Base-by-base conservation (phyloP, 2,113 vertebrate species). In the Syngnathoides biaculeatus region DNA sequence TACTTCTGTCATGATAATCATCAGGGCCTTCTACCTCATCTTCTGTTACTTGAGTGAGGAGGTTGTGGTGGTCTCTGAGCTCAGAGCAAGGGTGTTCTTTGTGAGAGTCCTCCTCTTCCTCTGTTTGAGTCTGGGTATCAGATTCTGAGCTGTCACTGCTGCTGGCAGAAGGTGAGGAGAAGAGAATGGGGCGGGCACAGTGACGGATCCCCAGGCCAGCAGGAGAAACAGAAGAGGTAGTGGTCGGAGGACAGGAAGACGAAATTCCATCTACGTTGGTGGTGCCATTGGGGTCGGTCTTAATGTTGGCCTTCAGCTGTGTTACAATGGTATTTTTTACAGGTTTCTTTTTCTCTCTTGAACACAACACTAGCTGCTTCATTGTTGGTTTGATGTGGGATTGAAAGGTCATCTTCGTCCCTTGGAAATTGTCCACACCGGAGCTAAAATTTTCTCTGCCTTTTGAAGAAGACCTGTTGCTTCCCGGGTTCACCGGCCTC, bases 281-380 rank as follows among this genome's bases (percentile, higher is more conserved):
- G 55, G 86, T 91, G 39, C 91, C 89, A 45, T 92, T 92, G 5
- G 89, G 89, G 72, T 96, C 95, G 69, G 94, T 93, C 82, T 95
- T 98, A 22, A 72, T 52, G 8, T 88, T 79, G 10, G 75, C 71
- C 69, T 94, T 87, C 2, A 79, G 43, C 5, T 67, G 89, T 26
- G 92, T 86, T 39, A 92, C 92, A 71, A 93, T 68, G 0, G 92
- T 90, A 4, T 92, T 89, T 84, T 94, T 96, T 39, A 92, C 91
- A 0, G 92, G 87, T 74, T 92, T 93, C 66, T 93, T 95, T 57
- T 93, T 93, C 84, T 93, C 95, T 61, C 93, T 89, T 71, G 88
- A 40, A 84, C 91, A 39, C 83, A 86, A 45, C 55, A 89, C 88
- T 0, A 83, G 68, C 52, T 86, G 87, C 56, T 95, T 94, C 65